Evolutionary conservation across 1,140 invertebrate species (phyloP), one percentile per base, ranked within the genome.

Genomic region (Drosophila repletoides): DNA sequence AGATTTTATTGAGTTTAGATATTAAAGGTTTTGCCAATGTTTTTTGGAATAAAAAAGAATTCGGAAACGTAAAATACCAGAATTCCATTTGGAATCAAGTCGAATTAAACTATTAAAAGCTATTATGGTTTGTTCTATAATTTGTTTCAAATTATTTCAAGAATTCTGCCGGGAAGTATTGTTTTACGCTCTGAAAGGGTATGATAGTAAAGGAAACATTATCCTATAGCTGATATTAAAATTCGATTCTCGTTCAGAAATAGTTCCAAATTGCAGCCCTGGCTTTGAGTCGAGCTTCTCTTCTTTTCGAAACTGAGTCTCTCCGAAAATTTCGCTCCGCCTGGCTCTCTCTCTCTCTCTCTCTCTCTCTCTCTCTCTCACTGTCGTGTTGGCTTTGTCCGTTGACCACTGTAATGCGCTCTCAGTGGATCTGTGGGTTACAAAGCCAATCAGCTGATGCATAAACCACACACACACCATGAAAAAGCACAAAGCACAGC

Each of bases 381-480:
- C 15, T 19, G 21, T 56, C 17, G 41, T 12, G 5, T 10, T 17
- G 14, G 12, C 34, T 52, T 51, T 51, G 26, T 41, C 17, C 38
- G 31, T 22, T 58, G 55, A 24, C 24, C 55, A 22, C 21, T 22
- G 29, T 51, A 9, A 12, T 6, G 5, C 15, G 6, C 31, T 56
- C 24, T 58, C 19, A 28, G 10, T 36, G 26, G 60, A 52, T 64
- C 34, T 22, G 9, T 12, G 46, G 24, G 41, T 29, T 46, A 52
- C 19, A 58, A 58, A 46, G 26, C 21, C 12, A 63, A 58, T 49
- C 63, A 71, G 67, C 67, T 71, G 63, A 66, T 71, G 53, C 36
- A 19, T 7, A 22, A 41, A 29, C 36, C 36, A 52, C 15, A 28
- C 24, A 46, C 45, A 29, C n/a, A 60, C 56, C n/a, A n/a, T n/a